Evolutionary conservation across 2,888 invertebrate genomes (phyloP), one percentile per base, ranked within the genome.

Genomic region (Lasioglossum lativentre): DNA sequence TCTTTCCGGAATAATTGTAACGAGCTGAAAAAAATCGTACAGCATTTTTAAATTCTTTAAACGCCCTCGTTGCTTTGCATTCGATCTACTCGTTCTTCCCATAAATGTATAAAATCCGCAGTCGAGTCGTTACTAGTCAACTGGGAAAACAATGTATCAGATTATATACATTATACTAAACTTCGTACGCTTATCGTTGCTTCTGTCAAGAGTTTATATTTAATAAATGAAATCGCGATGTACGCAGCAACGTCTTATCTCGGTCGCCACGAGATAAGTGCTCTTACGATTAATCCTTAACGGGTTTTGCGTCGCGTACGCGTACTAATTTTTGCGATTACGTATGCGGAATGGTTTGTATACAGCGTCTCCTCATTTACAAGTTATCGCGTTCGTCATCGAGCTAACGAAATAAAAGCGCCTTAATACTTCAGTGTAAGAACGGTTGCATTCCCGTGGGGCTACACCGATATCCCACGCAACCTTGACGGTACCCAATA

Each of bases 101-200:
- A 10, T 12, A 27, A n/a, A 56, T 56, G n/a, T n/a, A 56, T n/a
- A 12, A 56, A 56, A 56, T 56, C 56, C 12, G 12, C 56, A n/a
- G n/a, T n/a, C 56, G 12, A 56, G 40, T 40, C 82, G 80, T n/a
- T 79, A 66, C 38, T 68, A 68, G 34, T 19, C 68, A 38, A 68
- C 30, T 30, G 30, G 30, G 19, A 30, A 19, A 16, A 34, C 8
- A 30, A 63, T 16, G 6, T 30, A 6, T 63, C 30, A 19, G 16
- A 30, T 30, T 63, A 30, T 16, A 63, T 2, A n/a, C n/a, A n/a
- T n/a, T n/a, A 2, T 63, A 63, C 30, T 63, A 30, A 63, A 63
- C 16, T 8, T 30, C 30, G 63, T 59, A 27, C 59, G 59, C 16
- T 59, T 59, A 59, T 27, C 27, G 5, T 59, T 59, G 14, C 27